phyloP scores from a whole-genome alignment of 1,140 invertebrate genomes.

The Nomia melanderi region DNA sequence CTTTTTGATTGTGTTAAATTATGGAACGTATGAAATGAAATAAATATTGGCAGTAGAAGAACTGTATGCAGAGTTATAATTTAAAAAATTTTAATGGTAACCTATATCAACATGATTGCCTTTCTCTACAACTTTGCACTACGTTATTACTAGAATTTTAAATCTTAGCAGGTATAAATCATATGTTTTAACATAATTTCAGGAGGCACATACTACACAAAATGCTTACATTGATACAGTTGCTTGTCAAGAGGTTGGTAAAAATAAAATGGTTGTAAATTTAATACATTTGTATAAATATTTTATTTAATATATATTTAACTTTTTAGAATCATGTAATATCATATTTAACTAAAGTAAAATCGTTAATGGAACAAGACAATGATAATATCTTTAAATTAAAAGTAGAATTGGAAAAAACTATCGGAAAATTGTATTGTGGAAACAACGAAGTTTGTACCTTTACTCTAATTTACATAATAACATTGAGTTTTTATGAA shows the following conservation, averaged over 20 bases:
- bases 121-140: background rate
- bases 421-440: conserved; percentile 53
- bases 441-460: conserved; percentile 37
- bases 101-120: conserved; percentile 55
- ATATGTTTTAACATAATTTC: conserved; percentile 32
- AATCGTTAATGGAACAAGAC: conserved; percentile 64
- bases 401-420: conserved; percentile 61
- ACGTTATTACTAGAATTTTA: background rate
- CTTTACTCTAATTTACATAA: conserved; percentile 4
- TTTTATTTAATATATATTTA: conserved; percentile 13
- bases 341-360: conserved; percentile 58
- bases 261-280: conserved; percentile 20
- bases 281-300: background rate
- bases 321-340: conserved; percentile 65
- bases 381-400: conserved; percentile 59
- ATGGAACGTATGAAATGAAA: background rate
- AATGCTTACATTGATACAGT: conserved; percentile 25
- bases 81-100: background rate
- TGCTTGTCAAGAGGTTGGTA: conserved; percentile 37
- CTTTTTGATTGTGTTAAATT: background rate
- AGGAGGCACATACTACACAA: conserved; percentile 30
- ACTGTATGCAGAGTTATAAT: background rate
- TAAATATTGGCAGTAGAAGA: background rate
- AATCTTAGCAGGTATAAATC: background rate
- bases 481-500: background rate